phyloP scores from a whole-genome alignment of 2,113 vertebrate species.

The Rhizomys pruinosus region DNA sequence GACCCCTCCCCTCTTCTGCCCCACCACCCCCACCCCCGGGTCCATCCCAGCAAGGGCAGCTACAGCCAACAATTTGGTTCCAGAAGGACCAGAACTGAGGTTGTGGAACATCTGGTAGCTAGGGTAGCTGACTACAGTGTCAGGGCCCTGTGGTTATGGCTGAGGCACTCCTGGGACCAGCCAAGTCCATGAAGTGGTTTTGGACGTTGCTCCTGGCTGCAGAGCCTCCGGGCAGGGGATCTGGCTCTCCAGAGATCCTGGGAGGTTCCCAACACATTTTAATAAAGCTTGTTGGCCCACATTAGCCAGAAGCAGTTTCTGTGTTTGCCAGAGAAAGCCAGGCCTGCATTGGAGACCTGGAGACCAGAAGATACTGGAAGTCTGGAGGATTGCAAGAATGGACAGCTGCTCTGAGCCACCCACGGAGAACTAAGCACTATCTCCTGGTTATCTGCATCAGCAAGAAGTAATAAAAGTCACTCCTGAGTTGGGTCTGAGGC shows the following conservation, averaged over 20 bases:
- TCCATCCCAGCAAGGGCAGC: not conserved
- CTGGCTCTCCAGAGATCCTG: not conserved
- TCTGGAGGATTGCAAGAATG: not conserved
- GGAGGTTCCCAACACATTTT: not conserved
- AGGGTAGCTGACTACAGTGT: too few relatives aligned
- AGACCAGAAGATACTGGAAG: not conserved
- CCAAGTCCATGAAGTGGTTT: not conserved
- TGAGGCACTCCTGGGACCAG: not conserved
- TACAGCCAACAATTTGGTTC: not conserved
- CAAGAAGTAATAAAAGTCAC: not conserved
- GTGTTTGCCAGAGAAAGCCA: not conserved
- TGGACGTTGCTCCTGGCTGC: not conserved
- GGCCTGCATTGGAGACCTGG: not conserved
- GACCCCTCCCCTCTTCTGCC: too few relatives aligned
- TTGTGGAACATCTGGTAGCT: not conserved
- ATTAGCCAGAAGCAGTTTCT: not conserved
- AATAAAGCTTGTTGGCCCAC: not conserved
- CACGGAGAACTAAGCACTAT: not conserved
- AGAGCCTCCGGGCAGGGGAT: not conserved
- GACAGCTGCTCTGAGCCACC: not conserved
- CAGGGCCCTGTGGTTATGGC: not conserved
- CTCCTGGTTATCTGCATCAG: not conserved
- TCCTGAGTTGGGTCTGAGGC: not conserved
- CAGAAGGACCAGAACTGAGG: not conserved
- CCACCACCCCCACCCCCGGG: not conserved